Base-by-base conservation (phyloP, 2,113 vertebrate genomes). In the Hepsetus odoe region DNA sequence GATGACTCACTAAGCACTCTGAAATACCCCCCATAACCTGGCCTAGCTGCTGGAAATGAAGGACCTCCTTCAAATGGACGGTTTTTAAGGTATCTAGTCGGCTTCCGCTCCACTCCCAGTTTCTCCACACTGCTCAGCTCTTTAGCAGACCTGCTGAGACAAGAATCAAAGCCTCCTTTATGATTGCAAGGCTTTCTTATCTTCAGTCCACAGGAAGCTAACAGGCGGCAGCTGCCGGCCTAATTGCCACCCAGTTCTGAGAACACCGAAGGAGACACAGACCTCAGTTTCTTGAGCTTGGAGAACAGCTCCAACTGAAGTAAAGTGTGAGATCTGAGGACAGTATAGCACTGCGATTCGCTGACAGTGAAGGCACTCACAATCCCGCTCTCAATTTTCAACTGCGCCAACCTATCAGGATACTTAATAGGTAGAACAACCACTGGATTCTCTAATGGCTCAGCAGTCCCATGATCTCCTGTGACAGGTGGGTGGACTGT, bases 131-230 rank as follows among this genome's bases (percentile, higher is more conserved):
- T 46, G 55, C 49, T 72, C 62, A 30, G 26, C 40, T 40, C 42
- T 58, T 42, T 73, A 46, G 58, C 33, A 80, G 65, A 80, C 72
- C 53, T 38, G 24, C 71, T n/a, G 33, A 70, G 79, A 53, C 72
- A 70, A 62, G 70, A 65, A 78, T 55, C 70, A 84, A 84, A 83
- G 78, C 71, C 64, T 51, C 74, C 65, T 76, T 77, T 73, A 80
- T 80, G 82, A 80, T 69, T 59, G 80, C 73, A 68, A 74, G 77
- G 68, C 78, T 74, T 73, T 77, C 69, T 55, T 73, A 83, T 83
- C 65, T 77, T 64, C 38, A 32, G 76, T 71, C 49, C 66, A 81
- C 33, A 44, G 65, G 33, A 81, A 65, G 55, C 35, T 30, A 64
- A 68, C 49, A 68, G 61, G 51, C 56, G 1, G 49, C 62, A 82